Percentiles rank a stretch among this genome's conserved stretches.
Conservation (phyloP, 2,113 vertebrate genomes). For the Brienomyrus longianalis region DNA sequence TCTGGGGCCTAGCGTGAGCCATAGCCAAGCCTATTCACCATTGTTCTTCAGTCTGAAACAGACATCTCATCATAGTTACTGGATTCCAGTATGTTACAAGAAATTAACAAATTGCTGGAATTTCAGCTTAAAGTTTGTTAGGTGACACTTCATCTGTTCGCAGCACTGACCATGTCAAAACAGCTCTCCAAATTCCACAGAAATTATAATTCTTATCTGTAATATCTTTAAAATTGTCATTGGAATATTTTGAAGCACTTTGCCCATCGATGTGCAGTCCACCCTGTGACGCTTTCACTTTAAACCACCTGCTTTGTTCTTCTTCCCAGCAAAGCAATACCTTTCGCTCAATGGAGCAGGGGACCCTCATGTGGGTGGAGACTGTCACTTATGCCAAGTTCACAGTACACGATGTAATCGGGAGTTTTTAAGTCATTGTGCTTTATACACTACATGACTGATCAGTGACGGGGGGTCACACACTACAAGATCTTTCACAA, state of each 20-base stretch:
- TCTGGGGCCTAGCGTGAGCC: conserved; percentile 62
- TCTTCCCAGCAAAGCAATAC: background rate
- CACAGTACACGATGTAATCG: background rate
- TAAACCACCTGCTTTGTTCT: background rate
- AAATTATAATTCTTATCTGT: background rate
- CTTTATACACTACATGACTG: no score
- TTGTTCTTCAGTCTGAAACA: conserved; percentile 11
- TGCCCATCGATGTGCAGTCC: background rate
- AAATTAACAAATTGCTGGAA: background rate
- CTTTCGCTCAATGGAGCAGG: background rate
- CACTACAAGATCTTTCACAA: background rate
- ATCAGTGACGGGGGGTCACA: background rate
- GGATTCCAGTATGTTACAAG: conserved; percentile 37
- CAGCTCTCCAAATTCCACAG: background rate
- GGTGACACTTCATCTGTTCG: background rate
- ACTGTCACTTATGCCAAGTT: background rate
- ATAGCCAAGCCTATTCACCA: conserved; percentile 41
- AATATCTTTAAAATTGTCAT: background rate
- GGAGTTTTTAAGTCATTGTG: no score
- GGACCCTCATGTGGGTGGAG: background rate
- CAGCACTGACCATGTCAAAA: background rate
- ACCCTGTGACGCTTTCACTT: background rate
- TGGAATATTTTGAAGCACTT: background rate
- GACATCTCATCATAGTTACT: background rate
- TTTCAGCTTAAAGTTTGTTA: background rate